Evolutionary conservation across 2,888 invertebrate genomes (phyloP).

Genomic region (Idaea straminata): DNA sequence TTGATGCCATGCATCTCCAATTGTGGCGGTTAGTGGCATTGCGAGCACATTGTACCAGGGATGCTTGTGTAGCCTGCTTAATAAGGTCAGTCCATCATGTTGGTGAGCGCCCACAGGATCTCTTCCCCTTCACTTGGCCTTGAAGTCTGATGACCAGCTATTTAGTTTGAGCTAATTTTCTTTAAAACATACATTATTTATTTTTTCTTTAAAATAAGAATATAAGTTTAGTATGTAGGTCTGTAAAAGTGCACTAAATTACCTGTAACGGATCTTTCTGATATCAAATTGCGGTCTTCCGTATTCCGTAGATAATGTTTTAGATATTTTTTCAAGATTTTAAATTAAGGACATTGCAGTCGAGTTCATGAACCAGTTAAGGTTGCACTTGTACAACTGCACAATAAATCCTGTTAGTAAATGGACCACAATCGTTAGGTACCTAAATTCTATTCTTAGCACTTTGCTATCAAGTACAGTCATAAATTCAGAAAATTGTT

Average conservation of each 20-base stretch:
- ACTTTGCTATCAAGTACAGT: background rate
- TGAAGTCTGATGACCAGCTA: too few species aligned
- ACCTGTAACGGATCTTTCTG: background rate
- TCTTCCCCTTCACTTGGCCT: too few species aligned
- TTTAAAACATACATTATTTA: too few species aligned
- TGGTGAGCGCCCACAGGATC: too few species aligned
- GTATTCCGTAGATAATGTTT: background rate
- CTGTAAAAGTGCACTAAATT: background rate
- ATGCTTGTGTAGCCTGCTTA: too few species aligned
- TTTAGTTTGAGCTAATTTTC: too few species aligned
- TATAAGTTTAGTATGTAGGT: background rate
- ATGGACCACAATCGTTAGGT: slow-evolving; percentile 4
- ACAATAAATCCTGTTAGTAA: slow-evolving; percentile 13
- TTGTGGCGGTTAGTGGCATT: too few species aligned
- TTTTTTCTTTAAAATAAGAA: too few species aligned
- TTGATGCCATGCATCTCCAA: too few species aligned
- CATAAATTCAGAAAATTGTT: background rate
- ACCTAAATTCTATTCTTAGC: background rate
- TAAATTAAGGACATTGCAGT: background rate
- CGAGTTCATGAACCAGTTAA: background rate
- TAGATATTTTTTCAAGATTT: too few species aligned
- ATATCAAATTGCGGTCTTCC: background rate
- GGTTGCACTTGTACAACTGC: slow-evolving; percentile 6
- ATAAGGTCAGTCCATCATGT: too few species aligned
- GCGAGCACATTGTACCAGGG: too few species aligned